Conservation (phyloP, 1,140 invertebrate genomes). For the Pinna nobilis region DNA sequence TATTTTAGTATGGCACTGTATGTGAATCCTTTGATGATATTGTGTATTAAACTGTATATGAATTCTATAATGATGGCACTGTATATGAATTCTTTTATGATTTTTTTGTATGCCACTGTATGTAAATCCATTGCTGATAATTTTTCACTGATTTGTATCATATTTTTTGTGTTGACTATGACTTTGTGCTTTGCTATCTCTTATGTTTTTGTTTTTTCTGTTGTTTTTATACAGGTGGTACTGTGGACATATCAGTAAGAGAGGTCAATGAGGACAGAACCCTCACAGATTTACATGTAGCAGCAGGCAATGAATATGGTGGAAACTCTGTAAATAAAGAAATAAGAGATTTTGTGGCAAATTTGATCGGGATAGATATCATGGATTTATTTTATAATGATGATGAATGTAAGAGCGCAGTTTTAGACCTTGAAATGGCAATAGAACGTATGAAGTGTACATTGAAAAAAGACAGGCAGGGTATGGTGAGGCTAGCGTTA, state of each 20-base stretch:
- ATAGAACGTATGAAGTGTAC: not conserved
- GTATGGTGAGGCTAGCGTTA: not conserved
- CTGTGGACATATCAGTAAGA: conserved; percentile 17
- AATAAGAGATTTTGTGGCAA: not conserved
- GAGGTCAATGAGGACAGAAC: conserved; percentile 9
- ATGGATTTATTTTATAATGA: not conserved
- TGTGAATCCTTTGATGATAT: too few relatives aligned
- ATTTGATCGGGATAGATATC: not conserved
- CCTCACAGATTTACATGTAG: conserved; percentile 17
- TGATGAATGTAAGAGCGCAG: not conserved
- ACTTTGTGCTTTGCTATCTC: too few relatives aligned
- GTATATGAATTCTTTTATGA: too few relatives aligned
- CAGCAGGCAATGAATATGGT: conserved; percentile 6
- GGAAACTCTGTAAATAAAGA: conserved; percentile 2
- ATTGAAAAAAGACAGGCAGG: not conserved
- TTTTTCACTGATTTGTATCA: too few relatives aligned
- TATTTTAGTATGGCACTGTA: too few relatives aligned
- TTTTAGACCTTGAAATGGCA: not conserved
- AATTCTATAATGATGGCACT: too few relatives aligned
- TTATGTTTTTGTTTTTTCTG: not conserved
- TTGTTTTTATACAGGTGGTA: conserved; percentile 11
- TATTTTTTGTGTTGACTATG: too few relatives aligned
- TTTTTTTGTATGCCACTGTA: too few relatives aligned
- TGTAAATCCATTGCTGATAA: too few relatives aligned
- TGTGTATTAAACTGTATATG: too few relatives aligned